These are phyloP conservation scores for Meloidogyne hapla DNA, from an alignment of 1,140 invertebrate genomes.

Conservation along the genomic window DNA sequence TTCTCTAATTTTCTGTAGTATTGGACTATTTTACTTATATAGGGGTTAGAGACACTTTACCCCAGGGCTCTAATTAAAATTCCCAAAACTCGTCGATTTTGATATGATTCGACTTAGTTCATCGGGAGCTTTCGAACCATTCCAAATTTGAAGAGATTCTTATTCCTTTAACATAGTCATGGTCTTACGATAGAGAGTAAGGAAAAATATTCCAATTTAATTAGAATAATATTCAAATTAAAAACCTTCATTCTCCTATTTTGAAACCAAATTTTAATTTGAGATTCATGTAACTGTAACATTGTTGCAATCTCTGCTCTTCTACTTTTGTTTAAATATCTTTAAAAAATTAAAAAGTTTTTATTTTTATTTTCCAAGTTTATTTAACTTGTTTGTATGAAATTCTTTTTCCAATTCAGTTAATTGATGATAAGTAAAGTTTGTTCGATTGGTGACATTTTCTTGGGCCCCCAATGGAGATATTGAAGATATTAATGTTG, in stretches of 20 bases:
- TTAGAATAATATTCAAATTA: neutral
- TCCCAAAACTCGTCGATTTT: neutral
- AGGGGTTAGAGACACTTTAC: too few relatives aligned
- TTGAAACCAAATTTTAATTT: constrained; percentile 71
- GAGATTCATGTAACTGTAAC: constrained; percentile 92
- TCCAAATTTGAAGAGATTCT: neutral
- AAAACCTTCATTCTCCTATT: constrained; percentile 86
- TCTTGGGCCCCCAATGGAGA: constrained; percentile 32
- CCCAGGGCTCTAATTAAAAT: neutral
- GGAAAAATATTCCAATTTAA: neutral
- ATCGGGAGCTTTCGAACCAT: neutral
- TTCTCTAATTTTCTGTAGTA: too few relatives aligned
- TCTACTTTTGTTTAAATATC: constrained; percentile 90
- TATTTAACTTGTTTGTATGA: constrained; percentile 18
- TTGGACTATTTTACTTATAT: too few relatives aligned
- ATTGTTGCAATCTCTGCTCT: constrained; percentile 95
- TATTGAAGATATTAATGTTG: neutral
- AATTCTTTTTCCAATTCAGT: constrained; percentile 86
- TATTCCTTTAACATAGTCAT: constrained; percentile 12
- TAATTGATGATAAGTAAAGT: constrained; percentile 74
- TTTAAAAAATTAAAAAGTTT: constrained; percentile 74
- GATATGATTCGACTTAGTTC: neutral
- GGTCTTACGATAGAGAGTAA: neutral
- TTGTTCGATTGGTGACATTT: constrained; percentile 44
- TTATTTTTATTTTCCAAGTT: too few relatives aligned